Evolutionary conservation across 2,797 vertebrate species (phyloP).

Genomic region (Borostomias antarcticus): DNA sequence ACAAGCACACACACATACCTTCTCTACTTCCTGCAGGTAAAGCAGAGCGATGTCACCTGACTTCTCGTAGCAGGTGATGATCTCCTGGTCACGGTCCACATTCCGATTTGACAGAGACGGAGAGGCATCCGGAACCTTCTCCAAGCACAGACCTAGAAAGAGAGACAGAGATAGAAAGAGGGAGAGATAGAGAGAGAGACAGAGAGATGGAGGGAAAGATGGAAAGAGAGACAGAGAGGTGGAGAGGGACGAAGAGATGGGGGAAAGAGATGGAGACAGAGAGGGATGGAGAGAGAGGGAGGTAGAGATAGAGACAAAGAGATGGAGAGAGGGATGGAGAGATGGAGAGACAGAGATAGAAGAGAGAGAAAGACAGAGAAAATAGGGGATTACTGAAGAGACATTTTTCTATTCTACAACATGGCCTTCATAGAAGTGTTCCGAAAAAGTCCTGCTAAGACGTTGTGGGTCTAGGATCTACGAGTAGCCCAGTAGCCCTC

Average conservation of each 20-base stretch:
- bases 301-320: background rate
- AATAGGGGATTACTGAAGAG: no score
- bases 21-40: conserved; percentile 97
- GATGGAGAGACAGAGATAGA: background rate
- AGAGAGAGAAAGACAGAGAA: no score
- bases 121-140: conserved; percentile 65
- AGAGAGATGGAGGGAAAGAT: background rate
- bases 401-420: no score
- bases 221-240: background rate
- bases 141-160: conserved; percentile 66
- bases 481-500: no score
- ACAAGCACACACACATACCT: conserved; percentile 71
- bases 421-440: no score
- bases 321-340: background rate
- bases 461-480: no score
- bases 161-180: background rate
- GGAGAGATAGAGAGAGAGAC: background rate
- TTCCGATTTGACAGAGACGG: conserved; percentile 72
- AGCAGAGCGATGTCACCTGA: conserved; percentile 96
- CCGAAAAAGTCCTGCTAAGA: no score
- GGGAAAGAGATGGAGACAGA: background rate
- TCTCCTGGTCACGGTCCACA: conserved; percentile 87
- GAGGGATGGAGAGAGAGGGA: background rate
- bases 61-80: conserved; percentile 97
- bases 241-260: background rate